Evolutionary conservation across 2,113 vertebrate genomes (phyloP).

Genomic region (Crypturellus undulatus): DNA sequence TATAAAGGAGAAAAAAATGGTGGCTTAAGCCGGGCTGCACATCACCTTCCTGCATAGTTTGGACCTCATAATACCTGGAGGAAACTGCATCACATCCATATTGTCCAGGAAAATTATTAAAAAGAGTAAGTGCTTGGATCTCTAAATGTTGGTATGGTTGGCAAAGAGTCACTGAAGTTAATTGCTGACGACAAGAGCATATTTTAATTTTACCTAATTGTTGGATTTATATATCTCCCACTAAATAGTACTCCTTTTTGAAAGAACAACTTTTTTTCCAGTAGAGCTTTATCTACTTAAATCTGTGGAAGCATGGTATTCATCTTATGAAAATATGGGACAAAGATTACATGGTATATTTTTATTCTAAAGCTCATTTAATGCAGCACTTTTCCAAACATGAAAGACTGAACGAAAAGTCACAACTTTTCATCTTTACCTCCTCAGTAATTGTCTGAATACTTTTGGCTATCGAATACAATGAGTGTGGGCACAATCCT

Average conservation of each 20-base stretch:
- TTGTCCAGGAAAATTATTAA: neutral
- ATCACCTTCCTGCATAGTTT: neutral
- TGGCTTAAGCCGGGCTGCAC: neutral
- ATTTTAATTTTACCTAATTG: neutral
- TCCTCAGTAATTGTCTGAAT: rapidly evolving
- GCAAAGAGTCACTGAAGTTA: neutral
- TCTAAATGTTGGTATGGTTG: neutral
- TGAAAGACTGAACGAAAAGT: neutral
- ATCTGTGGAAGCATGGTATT: neutral
- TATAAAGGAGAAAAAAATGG: neutral
- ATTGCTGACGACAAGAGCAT: neutral
- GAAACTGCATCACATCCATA: neutral
- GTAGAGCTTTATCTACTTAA: neutral
- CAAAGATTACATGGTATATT: neutral
- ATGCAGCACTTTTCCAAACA: neutral
- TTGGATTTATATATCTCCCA: neutral
- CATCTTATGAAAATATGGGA: neutral
- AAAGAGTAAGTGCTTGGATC: neutral
- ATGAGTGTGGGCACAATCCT: neutral
- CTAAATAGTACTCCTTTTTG: neutral
- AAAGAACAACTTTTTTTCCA: neutral
- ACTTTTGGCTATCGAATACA: neutral
- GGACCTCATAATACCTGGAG: rapidly evolving
- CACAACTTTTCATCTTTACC: neutral
- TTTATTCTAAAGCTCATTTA: neutral